phyloP scores from a whole-genome alignment of 35 echinoderm and acorn worm species.

The Ophioderma brevispina region DNA sequence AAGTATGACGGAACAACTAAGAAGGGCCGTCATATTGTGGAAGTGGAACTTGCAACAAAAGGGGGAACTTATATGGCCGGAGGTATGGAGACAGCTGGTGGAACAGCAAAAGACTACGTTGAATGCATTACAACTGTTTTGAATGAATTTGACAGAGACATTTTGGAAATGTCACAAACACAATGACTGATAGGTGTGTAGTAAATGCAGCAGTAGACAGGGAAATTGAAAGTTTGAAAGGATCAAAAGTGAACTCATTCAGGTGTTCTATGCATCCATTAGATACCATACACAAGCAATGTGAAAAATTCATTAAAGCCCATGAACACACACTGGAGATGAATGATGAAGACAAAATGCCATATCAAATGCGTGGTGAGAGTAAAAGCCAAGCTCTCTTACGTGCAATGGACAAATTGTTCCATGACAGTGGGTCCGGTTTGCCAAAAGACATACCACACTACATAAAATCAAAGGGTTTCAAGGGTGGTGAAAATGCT shows the following conservation, averaged over 20 bases:
- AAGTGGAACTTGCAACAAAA: not conserved
- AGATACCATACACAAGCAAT: not conserved
- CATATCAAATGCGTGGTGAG: conserved; percentile 33
- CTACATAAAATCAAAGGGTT: conserved; percentile 17
- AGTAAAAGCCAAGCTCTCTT: not conserved
- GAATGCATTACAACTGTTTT: not conserved
- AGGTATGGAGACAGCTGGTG: not conserved
- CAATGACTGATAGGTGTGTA: not conserved
- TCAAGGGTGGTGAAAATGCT: not conserved
- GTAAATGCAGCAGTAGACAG: not conserved
- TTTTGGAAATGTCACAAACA: not conserved
- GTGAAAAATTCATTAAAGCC: not conserved
- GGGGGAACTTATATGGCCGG: not conserved
- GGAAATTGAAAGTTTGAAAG: not conserved
- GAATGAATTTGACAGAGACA: no score
- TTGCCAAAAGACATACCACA: conserved; percentile 21
- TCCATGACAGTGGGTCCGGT: conserved; percentile 21
- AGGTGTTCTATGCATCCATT: not conserved
- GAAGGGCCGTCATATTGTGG: not conserved
- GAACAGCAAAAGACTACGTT: not conserved
- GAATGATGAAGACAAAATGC: not conserved
- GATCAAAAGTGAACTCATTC: not conserved
- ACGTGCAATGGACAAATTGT: conserved; percentile 38
- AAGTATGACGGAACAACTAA: not conserved
- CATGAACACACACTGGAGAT: no score